Conservation (phyloP, 1,140 invertebrate species). For the Lethrus apterus region DNA sequence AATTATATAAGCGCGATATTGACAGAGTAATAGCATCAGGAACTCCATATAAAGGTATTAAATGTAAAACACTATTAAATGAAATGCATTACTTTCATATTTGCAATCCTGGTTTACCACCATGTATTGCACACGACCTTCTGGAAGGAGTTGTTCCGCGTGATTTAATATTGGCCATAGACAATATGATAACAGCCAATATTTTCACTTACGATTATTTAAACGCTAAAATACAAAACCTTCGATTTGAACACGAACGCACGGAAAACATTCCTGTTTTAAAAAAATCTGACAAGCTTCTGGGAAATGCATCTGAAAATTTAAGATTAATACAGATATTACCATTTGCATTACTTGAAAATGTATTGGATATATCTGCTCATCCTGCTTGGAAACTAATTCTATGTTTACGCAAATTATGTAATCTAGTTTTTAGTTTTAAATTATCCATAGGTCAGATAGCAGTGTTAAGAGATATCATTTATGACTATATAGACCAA, state of each 20-base stretch:
- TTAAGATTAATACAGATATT: conserved; percentile 11
- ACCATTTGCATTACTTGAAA: conserved; percentile 13
- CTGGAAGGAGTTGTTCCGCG: conserved; percentile 15
- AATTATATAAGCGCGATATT: conserved; percentile 9
- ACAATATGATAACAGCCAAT: conserved; percentile 10
- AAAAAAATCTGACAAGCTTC: conserved; percentile 13
- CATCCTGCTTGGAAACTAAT: conserved; percentile 11
- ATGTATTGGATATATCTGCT: neutral
- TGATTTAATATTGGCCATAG: conserved; percentile 9
- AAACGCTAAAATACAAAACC: neutral
- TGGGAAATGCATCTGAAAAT: conserved; percentile 17
- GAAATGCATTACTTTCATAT: conserved; percentile 14
- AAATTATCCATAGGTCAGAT: conserved; percentile 16
- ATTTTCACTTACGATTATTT: conserved; percentile 3
- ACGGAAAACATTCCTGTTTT: neutral
- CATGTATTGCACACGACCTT: conserved; percentile 14
- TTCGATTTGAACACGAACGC: neutral
- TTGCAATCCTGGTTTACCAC: conserved; percentile 10
- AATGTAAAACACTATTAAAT: conserved; percentile 2
- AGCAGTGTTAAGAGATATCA: conserved; percentile 7
- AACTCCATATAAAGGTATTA: conserved; percentile 2
- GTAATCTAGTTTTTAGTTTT: neutral
- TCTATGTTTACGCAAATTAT: conserved; percentile 12
- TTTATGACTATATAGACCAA: conserved; percentile 13
- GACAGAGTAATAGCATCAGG: neutral